These are phyloP conservation scores for Macropis europaea DNA, from an alignment of 2,888 invertebrate species.

Conservation along the genomic window DNA sequence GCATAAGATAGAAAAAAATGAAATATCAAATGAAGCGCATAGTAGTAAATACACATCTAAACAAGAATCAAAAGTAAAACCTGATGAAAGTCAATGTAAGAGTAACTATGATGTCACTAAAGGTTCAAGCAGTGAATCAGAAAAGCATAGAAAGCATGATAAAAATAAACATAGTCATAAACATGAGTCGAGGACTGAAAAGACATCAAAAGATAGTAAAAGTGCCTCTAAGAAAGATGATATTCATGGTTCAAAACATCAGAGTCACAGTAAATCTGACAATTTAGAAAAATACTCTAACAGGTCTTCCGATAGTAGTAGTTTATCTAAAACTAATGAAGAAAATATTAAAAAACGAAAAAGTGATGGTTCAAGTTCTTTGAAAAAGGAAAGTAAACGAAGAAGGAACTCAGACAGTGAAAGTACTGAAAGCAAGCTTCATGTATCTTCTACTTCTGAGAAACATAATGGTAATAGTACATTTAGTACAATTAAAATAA, in stretches of 20 bases:
- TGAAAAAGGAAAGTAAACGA: conserved; percentile 57
- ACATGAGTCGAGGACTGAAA: conserved; percentile 58
- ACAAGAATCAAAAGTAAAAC: conserved; percentile 41
- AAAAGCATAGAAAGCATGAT: conserved; percentile 56
- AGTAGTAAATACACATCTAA: conserved; percentile 53
- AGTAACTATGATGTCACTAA: conserved; percentile 42
- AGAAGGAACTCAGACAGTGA: conserved; percentile 56
- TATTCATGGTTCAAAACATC: conserved; percentile 45
- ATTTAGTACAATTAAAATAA: conserved; percentile 33
- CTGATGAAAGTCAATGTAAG: conserved; percentile 43
- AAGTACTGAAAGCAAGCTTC: conserved; percentile 51
- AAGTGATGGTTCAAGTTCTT: conserved; percentile 45
- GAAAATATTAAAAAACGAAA: conserved; percentile 63
- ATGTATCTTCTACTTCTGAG: conserved; percentile 29
- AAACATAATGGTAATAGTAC: conserved; percentile 26
- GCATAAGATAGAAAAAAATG: conserved; percentile 56
- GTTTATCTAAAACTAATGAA: conserved; percentile 37
- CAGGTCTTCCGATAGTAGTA: conserved; percentile 51
- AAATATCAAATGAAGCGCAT: conserved; percentile 48
- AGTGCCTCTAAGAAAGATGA: conserved; percentile 52
- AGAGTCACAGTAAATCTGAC: conserved; percentile 48
- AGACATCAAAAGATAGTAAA: conserved; percentile 48
- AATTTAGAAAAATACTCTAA: conserved; percentile 52
- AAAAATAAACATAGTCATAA: conserved; percentile 56
- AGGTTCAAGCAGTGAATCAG: conserved; percentile 44